phyloP scores from a whole-genome alignment of 2,888 invertebrate genomes.

The Penaeus monodon region DNA sequence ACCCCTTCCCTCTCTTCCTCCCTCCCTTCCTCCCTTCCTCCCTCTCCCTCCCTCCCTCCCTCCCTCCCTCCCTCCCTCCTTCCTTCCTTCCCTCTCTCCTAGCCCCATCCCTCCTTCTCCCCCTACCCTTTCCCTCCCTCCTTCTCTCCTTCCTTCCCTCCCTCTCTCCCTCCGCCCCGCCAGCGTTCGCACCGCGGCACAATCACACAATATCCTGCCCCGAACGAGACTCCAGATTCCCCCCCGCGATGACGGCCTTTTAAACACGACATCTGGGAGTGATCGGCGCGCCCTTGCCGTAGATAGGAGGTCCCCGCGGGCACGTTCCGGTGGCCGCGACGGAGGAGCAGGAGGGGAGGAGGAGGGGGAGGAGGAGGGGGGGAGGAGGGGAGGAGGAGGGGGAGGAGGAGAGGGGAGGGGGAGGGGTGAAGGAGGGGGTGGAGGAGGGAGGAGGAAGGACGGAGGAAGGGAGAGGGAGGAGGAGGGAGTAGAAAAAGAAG shows the following conservation, averaged over 20 bases:
- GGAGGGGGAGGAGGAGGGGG: neutral
- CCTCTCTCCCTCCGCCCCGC: neutral
- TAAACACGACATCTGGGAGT: too few species aligned
- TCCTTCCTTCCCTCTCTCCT: neutral
- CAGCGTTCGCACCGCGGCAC: neutral
- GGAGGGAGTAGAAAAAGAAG: neutral
- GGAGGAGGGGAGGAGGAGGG: neutral
- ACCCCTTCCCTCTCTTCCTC: neutral
- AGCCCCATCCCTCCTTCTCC: neutral
- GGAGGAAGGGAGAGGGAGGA: neutral
- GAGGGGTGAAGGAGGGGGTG: neutral
- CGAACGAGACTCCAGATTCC: neutral
- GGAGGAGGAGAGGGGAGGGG: neutral
- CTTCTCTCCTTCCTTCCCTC: neutral
- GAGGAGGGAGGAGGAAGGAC: neutral
- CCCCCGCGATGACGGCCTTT: too few species aligned
- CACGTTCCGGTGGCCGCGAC: neutral
- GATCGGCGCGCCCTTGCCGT: too few species aligned
- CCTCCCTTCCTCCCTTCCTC: neutral
- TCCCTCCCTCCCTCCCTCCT: neutral
- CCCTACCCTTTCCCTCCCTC: neutral
- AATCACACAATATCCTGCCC: neutral
- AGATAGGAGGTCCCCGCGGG: too few species aligned
- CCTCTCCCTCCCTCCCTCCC: neutral
- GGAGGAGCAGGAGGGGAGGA: neutral